These are phyloP conservation scores for Rostratula benghalensis DNA, from an alignment of 2,113 vertebrate genomes.

Conservation along the genomic window DNA sequence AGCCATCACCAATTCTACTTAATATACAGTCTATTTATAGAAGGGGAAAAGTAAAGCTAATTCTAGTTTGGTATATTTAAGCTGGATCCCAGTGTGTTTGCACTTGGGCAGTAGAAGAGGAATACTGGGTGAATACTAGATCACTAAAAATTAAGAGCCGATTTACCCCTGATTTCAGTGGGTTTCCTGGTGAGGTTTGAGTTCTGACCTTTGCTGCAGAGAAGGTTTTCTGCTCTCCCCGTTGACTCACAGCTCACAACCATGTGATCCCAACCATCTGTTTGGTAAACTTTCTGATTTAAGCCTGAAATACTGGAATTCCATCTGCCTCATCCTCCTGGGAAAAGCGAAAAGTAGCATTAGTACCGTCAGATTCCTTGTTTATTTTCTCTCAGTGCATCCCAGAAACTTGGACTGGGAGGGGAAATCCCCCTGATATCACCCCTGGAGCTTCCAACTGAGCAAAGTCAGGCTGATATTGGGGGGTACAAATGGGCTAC, in stretches of 20 bases:
- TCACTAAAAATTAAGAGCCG: not conserved
- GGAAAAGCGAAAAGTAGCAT: not conserved
- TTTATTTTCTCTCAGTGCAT: not conserved
- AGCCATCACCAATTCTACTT: not conserved
- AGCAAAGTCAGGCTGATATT: not conserved
- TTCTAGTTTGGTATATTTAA: not conserved
- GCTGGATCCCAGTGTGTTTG: not conserved
- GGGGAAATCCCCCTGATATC: not conserved
- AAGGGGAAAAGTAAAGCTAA: not conserved
- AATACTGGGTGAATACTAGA: not conserved
- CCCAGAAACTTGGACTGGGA: not conserved
- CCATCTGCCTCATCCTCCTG: not conserved
- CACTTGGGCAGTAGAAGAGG: not conserved
- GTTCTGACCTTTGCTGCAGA: not conserved
- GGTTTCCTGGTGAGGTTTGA: not conserved
- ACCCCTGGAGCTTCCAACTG: not conserved
- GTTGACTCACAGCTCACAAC: slow-evolving; percentile 1
- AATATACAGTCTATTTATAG: not conserved
- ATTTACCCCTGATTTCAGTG: not conserved
- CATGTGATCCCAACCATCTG: slow-evolving; percentile 3
- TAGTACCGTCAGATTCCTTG: not conserved
- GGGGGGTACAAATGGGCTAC: accelerated
- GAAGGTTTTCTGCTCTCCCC: not conserved
- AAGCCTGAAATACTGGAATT: not conserved
- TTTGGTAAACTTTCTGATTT: not conserved